Evolutionary conservation across 2,113 vertebrate genomes (phyloP).

Genomic region (Danionella cerebrum): DNA sequence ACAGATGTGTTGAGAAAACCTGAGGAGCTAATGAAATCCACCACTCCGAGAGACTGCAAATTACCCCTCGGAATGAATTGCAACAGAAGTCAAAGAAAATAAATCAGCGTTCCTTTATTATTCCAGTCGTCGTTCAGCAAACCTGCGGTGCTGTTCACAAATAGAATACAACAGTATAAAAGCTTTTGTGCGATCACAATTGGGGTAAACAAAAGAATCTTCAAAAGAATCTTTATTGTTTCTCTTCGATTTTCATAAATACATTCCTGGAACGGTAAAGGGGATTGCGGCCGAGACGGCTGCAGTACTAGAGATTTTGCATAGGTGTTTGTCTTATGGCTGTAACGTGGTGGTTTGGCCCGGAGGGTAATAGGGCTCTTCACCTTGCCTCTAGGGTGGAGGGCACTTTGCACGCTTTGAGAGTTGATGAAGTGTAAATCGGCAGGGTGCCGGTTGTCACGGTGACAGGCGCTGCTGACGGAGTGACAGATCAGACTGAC

Average conservation of each 20-base stretch:
- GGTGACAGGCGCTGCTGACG: constrained; percentile 52
- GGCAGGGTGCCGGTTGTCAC: constrained; percentile 55
- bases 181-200: not conserved
- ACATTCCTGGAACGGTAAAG: constrained; percentile 40
- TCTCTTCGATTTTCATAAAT: too few species aligned
- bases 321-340: constrained; percentile 35
- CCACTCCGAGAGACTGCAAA: constrained; percentile 17
- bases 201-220: not conserved
- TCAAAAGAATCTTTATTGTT: too few species aligned
- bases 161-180: constrained; percentile 10
- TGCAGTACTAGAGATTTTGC: constrained; percentile 34
- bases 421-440: constrained; percentile 58
- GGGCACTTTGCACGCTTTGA: constrained; percentile 44
- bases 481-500: constrained; percentile 58
- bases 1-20: constrained; percentile 17
- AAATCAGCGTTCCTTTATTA: constrained; percentile 19
- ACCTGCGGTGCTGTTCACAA: constrained; percentile 12
- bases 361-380: constrained; percentile 55
- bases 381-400: constrained; percentile 59
- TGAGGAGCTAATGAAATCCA: constrained; percentile 40
- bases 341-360: constrained; percentile 53
- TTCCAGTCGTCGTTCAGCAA: constrained; percentile 10
- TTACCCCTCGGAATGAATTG: constrained; percentile 35
- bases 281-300: not conserved
- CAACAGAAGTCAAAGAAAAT: constrained; percentile 35